phyloP scores from a whole-genome alignment of 2,797 vertebrate species.

The Mallotus villosus region DNA sequence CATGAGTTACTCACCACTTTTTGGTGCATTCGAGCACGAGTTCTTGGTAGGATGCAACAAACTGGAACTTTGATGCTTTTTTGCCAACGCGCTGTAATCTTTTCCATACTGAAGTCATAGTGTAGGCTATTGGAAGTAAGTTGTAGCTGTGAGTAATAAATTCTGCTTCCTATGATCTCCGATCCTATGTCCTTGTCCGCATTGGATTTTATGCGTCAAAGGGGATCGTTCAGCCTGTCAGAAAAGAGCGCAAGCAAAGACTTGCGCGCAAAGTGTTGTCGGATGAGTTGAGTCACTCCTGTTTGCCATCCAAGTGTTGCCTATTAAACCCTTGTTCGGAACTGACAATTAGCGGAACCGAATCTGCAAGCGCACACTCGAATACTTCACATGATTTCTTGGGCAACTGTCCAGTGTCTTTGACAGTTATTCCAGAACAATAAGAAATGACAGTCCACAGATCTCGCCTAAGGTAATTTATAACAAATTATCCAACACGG shows the following conservation, averaged over 20 bases:
- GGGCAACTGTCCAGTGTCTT: background rate
- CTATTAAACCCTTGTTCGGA: background rate
- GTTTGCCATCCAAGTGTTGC: constrained; percentile 34
- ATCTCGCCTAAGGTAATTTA: background rate
- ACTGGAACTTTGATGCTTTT: constrained; percentile 89
- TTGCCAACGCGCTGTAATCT: constrained; percentile 89
- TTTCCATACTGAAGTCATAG: constrained; percentile 93
- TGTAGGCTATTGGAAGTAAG: constrained; percentile 4
- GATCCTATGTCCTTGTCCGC: constrained; percentile 41
- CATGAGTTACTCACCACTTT: constrained; percentile 84
- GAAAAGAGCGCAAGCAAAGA: constrained; percentile 9
- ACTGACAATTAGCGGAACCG: constrained; percentile 36
- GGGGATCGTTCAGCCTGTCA: background rate
- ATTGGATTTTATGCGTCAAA: constrained; percentile 3
- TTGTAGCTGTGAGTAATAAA: background rate
- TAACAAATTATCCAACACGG: background rate
- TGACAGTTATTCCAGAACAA: background rate
- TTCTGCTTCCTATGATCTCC: constrained; percentile 17
- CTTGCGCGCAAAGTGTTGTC: constrained; percentile 49
- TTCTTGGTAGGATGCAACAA: constrained; percentile 90
- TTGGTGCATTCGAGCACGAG: constrained; percentile 86
- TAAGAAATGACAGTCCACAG: too few species aligned
- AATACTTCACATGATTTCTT: constrained; percentile 8
- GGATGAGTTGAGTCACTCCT: constrained; percentile 27
- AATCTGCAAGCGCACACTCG: constrained; percentile 20